These are phyloP conservation scores for Oconnorella tubifera DNA, from an alignment of 2,888 invertebrate species.

Conservation along the genomic window DNA sequence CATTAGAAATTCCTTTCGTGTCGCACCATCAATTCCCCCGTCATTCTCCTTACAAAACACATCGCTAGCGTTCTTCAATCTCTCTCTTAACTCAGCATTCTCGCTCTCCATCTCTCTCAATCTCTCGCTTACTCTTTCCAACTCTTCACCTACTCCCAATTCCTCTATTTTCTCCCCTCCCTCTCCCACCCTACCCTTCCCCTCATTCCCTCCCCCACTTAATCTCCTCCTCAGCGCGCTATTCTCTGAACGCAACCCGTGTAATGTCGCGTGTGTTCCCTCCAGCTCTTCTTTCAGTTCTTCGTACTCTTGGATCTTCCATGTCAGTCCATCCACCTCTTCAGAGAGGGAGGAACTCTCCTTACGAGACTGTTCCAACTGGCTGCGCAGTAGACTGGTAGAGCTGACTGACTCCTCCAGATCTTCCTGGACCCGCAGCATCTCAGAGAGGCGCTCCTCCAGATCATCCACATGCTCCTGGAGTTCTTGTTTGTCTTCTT, in stretches of 20 bases:
- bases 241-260: not conserved
- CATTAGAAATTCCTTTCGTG: too few relatives aligned
- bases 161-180: too few relatives aligned
- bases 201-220: too few relatives aligned
- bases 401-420: not conserved
- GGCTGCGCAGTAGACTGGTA: not conserved
- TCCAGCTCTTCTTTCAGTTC: not conserved
- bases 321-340: not conserved
- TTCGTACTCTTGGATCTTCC: not conserved
- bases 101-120: too few relatives aligned
- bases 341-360: not conserved
- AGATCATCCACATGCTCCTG: not conserved
- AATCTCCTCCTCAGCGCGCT: too few relatives aligned
- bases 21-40: too few relatives aligned
- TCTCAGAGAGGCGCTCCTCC: constrained; percentile 7
- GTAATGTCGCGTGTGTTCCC: not conserved
- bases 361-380: not conserved
- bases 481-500: not conserved
- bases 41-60: too few relatives aligned
- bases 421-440: constrained; percentile 3
- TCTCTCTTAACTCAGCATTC: too few relatives aligned
- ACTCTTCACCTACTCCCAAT: too few relatives aligned
- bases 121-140: too few relatives aligned
- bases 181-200: too few relatives aligned
- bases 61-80: too few relatives aligned